Evolutionary conservation across 64 coral and sea anemone genomes (phyloP).

Genomic region (Exaiptasia diaphana): DNA sequence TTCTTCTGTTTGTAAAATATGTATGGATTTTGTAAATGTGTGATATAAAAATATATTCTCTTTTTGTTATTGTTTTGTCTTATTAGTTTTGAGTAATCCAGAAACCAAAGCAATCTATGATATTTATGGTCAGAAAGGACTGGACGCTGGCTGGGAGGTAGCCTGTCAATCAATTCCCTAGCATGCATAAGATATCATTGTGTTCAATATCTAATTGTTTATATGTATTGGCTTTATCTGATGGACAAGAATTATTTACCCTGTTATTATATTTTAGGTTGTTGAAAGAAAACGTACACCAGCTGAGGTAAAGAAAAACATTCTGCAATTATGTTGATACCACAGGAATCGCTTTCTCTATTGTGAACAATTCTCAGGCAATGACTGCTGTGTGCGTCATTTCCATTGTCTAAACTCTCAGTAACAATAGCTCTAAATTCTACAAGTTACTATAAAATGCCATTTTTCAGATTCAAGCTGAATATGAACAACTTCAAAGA

Average conservation of each 20-base stretch:
- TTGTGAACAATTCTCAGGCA: no score
- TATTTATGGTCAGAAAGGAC: slow-evolving; percentile 91
- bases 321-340: no score
- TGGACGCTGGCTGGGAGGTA: slow-evolving; percentile 94
- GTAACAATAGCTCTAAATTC: no score
- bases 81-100: slow-evolving; percentile 75
- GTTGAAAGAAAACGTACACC: slow-evolving; percentile 37
- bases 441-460: not conserved
- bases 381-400: no score
- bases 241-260: no score
- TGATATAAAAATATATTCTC: no score
- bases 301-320: slow-evolving; percentile 23
- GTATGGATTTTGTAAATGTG: not conserved
- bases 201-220: not conserved
- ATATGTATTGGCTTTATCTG: no score
- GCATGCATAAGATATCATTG: not conserved
- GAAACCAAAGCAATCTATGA: slow-evolving; percentile 91
- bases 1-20: not conserved
- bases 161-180: not conserved
- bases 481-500: slow-evolving; percentile 94
- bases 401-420: no score
- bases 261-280: slow-evolving; percentile 3
- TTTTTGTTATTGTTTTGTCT: not conserved
- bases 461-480: slow-evolving; percentile 71
- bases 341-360: no score